A percentile compares a stretch with the other conserved stretches of the same genome.
Conservation (phyloP, 2,888 invertebrate species). For the Melipona bicolor region DNA sequence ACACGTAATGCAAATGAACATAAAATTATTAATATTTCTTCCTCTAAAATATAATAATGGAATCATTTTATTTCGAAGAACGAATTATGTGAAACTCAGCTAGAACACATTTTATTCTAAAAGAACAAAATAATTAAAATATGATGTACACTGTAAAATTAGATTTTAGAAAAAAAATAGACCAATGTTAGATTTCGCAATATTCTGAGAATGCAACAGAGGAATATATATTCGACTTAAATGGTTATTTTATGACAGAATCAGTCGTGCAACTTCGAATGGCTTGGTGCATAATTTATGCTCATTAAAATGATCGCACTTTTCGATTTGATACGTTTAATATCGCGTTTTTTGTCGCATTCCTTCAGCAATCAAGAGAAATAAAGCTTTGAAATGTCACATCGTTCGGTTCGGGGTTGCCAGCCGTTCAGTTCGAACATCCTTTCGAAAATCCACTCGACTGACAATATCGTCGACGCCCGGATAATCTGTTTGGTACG, state of each 20-base stretch:
- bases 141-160: no score
- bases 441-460: background rate
- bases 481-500: conserved; percentile 1
- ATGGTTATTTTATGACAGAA: background rate
- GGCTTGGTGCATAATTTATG: conserved; percentile 17
- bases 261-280: conserved; percentile 22
- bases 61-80: no score
- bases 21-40: no score
- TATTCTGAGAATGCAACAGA: background rate
- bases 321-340: background rate
- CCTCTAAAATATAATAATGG: no score
- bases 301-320: conserved; percentile 20
- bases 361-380: background rate
- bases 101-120: no score
- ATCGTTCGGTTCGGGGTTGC: conserved; percentile 5
- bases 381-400: conserved; percentile 11
- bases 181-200: background rate
- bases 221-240: no score
- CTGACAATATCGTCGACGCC: background rate
- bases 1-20: no score
- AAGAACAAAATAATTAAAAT: background rate
- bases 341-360: background rate
- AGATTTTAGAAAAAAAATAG: no score
- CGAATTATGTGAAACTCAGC: no score
- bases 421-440: background rate